Conservation (phyloP, 2,113 vertebrate species). For the Melospiza georgiana region DNA sequence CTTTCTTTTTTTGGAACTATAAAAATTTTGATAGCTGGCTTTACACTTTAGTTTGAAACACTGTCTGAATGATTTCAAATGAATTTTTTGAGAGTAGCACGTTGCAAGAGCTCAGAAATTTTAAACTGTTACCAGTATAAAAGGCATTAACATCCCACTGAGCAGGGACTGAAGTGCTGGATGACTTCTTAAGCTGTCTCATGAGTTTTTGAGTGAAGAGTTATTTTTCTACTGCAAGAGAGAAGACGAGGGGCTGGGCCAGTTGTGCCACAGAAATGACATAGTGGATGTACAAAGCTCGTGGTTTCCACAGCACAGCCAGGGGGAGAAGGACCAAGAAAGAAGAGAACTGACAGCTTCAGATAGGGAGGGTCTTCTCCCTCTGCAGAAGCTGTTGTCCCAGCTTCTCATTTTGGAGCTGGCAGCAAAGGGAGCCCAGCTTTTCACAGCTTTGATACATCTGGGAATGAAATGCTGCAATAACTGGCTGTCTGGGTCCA, state of each 20-base stretch:
- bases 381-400: neutral
- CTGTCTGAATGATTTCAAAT: neutral
- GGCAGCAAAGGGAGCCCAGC: neutral
- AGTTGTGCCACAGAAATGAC: neutral
- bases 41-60: neutral
- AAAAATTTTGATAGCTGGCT: neutral
- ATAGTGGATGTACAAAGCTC: fast-evolving
- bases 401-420: neutral
- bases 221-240: neutral
- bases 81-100: neutral
- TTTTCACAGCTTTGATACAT: neutral
- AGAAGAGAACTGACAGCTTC: neutral
- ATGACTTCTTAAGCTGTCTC: neutral
- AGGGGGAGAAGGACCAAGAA: fast-evolving
- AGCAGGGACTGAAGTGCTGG: neutral
- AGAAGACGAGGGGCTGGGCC: neutral
- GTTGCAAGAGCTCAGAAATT: neutral
- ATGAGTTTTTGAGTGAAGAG: neutral
- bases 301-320: fast-evolving
- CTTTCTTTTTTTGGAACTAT: neutral
- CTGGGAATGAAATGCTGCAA: neutral
- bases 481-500: neutral
- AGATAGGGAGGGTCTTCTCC: neutral
- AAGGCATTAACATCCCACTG: neutral
- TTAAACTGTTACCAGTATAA: neutral